Percentiles rank a stretch among this genome's conserved stretches.
Evolutionary conservation across 1,140 invertebrate species (phyloP).

Genomic region (Pogonomyrmex californicus): DNA sequence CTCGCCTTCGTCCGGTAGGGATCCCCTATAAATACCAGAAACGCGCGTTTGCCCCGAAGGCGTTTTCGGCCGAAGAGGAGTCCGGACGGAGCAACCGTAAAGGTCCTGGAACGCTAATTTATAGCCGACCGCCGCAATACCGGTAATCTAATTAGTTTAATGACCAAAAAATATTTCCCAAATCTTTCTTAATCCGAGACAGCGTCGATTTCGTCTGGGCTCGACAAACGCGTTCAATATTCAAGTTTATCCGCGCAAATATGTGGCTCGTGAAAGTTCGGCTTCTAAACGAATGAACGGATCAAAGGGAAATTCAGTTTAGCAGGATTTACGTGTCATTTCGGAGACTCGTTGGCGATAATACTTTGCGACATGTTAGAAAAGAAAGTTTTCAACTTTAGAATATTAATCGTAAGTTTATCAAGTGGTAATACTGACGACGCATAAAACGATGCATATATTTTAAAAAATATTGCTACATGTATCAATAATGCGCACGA

Average conservation of each 20-base stretch:
- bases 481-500: not conserved
- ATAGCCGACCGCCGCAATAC: constrained; percentile 67
- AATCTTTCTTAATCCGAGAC: constrained; percentile 62
- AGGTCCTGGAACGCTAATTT: constrained; percentile 64
- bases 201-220: constrained; percentile 3
- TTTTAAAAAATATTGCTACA: not conserved
- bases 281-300: not conserved
- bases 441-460: not conserved
- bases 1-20: constrained; percentile 20
- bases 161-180: constrained; percentile 69
- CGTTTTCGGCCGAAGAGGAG: constrained; percentile 42
- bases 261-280: constrained; percentile 31
- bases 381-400: not conserved
- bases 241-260: constrained; percentile 39
- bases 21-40: constrained; percentile 61
- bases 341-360: not conserved
- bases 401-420: not conserved
- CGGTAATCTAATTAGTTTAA: constrained; percentile 71
- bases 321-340: not conserved
- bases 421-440: not conserved
- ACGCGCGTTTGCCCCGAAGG: constrained; percentile 46
- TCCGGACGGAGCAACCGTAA: constrained; percentile 54
- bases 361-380: not conserved
- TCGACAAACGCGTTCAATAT: not conserved
- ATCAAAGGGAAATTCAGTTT: not conserved